A percentile compares a stretch with the other conserved stretches of the same genome.
Evolutionary conservation across 2,113 vertebrate genomes (phyloP).

Genomic region (Xenopus tropicalis): DNA sequence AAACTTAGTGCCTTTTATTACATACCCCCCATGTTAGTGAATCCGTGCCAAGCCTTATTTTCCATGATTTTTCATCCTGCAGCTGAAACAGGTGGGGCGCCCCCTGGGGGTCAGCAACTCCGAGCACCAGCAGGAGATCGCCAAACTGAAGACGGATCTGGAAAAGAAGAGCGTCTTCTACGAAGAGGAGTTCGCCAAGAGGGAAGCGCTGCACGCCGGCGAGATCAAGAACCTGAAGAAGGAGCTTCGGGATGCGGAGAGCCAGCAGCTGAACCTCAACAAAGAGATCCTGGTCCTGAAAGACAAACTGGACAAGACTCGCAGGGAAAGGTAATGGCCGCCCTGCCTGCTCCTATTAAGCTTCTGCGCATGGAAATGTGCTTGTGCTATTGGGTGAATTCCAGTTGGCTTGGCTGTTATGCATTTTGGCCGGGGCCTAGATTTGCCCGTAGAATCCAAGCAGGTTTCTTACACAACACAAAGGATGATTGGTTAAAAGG

Average conservation of each 20-base stretch:
- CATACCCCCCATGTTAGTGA: too few species aligned
- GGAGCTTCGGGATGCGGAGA: slow-evolving; percentile 89
- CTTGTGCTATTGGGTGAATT: too few species aligned
- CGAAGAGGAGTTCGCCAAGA: slow-evolving; percentile 85
- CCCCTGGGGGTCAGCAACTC: slow-evolving; percentile 69
- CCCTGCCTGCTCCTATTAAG: not conserved
- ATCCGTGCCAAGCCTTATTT: too few species aligned
- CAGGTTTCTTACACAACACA: too few species aligned
- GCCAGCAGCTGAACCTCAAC: slow-evolving; percentile 88
- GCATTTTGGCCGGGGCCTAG: too few species aligned
- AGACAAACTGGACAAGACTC: slow-evolving; percentile 94
- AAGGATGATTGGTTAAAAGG: too few species aligned
- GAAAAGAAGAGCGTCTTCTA: slow-evolving; percentile 88
- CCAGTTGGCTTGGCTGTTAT: too few species aligned
- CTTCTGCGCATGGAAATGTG: too few species aligned
- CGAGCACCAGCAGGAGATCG: slow-evolving; percentile 89
- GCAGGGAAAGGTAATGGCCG: slow-evolving; percentile 80
- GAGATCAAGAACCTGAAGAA: slow-evolving; percentile 90
- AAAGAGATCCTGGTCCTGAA: slow-evolving; percentile 95
- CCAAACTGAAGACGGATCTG: slow-evolving; percentile 82
- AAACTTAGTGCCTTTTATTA: too few species aligned
- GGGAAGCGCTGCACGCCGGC: slow-evolving; percentile 78
- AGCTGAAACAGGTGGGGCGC: slow-evolving; percentile 84
- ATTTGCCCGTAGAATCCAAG: too few species aligned
- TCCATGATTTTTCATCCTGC: not conserved